Percentiles rank a stretch among this genome's conserved stretches.
These are phyloP conservation scores for Poicephalus gulielmi DNA, from an alignment of 2,113 vertebrate species.

Conservation along the genomic window DNA sequence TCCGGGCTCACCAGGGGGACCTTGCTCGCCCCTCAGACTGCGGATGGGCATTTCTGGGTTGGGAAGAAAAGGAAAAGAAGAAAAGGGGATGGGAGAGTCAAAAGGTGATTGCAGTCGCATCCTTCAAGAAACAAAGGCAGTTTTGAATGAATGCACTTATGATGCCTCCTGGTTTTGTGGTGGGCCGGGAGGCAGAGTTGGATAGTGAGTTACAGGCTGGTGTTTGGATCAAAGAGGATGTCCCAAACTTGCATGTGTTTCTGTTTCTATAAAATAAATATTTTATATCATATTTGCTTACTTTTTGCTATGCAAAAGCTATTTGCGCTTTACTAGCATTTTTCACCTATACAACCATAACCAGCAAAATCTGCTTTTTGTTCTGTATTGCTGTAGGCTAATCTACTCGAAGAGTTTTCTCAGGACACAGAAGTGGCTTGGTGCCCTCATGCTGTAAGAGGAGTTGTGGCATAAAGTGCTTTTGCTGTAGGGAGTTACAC, in stretches of 20 bases:
- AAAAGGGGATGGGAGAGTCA: background rate
- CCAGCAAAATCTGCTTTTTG: background rate
- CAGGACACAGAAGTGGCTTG: accelerated
- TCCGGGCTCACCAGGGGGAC: constrained; percentile 85
- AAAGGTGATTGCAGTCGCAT: background rate
- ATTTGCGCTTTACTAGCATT: background rate
- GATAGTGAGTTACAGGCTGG: background rate
- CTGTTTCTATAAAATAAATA: background rate
- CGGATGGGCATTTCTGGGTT: constrained; percentile 79
- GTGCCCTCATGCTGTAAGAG: accelerated
- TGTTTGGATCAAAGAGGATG: background rate
- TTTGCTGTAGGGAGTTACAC: background rate
- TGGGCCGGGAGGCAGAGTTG: background rate
- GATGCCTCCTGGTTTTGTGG: background rate
- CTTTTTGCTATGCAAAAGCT: background rate
- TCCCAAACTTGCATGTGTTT: background rate
- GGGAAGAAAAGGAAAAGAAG: background rate
- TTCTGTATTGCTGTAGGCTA: background rate
- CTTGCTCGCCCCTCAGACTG: constrained; percentile 85
- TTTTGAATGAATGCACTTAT: background rate
- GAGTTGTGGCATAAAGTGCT: background rate
- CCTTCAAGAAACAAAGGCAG: background rate
- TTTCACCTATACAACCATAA: background rate
- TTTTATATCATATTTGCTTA: background rate
- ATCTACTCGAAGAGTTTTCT: background rate